Evolutionary conservation across 2,888 invertebrate species (phyloP).

Genomic region (Trisateles emortualis): DNA sequence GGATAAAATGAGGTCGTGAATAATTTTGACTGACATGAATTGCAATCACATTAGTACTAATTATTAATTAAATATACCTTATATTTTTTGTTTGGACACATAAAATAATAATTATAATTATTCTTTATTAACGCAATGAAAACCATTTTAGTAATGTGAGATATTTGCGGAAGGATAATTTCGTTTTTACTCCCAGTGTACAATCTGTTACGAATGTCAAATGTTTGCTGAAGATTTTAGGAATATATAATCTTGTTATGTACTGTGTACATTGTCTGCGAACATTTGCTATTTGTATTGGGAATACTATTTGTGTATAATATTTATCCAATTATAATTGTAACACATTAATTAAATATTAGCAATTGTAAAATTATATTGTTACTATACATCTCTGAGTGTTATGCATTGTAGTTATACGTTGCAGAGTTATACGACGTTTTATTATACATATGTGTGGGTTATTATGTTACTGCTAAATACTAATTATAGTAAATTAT

Average conservation of each 20-base stretch:
- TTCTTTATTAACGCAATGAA: slow-evolving; percentile 25
- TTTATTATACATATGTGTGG: no score
- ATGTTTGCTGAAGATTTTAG: slow-evolving; percentile 8
- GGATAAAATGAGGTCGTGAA: slow-evolving; percentile 28
- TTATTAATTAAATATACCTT: slow-evolving; percentile 23
- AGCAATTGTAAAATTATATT: slow-evolving; percentile 39
- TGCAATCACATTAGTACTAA: slow-evolving; percentile 46
- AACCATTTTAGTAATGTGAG: slow-evolving; percentile 25
- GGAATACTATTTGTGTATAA: slow-evolving; percentile 7
- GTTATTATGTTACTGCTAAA: no score
- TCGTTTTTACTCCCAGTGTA: slow-evolving; percentile 7
- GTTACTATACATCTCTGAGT: not conserved
- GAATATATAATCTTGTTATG: slow-evolving; percentile 21
- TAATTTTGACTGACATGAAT: slow-evolving; percentile 42
- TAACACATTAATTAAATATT: slow-evolving; percentile 29
- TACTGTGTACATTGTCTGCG: slow-evolving; percentile 40
- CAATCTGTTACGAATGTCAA: slow-evolving; percentile 35
- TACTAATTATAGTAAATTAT: no score
- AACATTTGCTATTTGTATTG: slow-evolving; percentile 10
- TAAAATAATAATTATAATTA: slow-evolving; percentile 17
- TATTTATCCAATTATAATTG: slow-evolving; percentile 17
- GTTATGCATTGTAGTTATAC: no score
- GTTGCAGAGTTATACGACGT: not conserved
- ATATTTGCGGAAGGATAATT: slow-evolving; percentile 23
- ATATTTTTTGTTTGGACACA: slow-evolving; percentile 40